Evolutionary conservation across 2,113 vertebrate genomes (phyloP).

Genomic region (Sander vitreus): DNA sequence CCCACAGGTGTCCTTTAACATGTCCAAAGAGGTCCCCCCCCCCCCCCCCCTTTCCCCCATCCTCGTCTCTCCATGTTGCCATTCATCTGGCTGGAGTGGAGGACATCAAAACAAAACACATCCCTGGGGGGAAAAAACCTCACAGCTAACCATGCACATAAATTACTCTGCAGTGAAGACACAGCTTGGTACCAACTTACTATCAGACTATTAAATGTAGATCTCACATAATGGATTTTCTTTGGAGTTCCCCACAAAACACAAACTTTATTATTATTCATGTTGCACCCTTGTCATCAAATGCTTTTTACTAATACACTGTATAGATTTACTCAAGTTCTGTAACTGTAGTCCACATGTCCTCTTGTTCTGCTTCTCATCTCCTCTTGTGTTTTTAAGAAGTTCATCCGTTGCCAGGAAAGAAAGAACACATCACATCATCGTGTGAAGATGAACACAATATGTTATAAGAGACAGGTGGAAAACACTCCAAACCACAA

Average conservation of each 20-base stretch:
- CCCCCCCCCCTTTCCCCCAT: constrained; percentile 7
- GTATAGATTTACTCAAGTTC: constrained; percentile 13
- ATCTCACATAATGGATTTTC: constrained; percentile 2
- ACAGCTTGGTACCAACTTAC: constrained; percentile 52
- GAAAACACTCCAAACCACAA: constrained; percentile 53
- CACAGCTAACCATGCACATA: constrained; percentile 61
- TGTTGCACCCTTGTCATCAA: not conserved
- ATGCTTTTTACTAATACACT: not conserved
- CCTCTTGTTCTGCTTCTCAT: constrained; percentile 20
- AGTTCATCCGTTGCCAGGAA: constrained; percentile 35
- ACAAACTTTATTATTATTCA: not conserved
- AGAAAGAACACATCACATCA: constrained; percentile 33
- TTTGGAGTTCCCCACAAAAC: not conserved
- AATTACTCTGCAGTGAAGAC: constrained; percentile 59
- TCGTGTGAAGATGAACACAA: constrained; percentile 33
- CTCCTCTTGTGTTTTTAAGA: constrained; percentile 8
- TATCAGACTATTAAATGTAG: constrained; percentile 37
- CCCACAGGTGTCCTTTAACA: constrained; percentile 82
- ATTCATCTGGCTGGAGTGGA: constrained; percentile 73
- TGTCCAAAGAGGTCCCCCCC: constrained; percentile 56
- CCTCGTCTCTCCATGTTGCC: constrained; percentile 70
- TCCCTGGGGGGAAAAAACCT: constrained; percentile 57
- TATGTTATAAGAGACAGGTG: constrained; percentile 50
- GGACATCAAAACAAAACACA: constrained; percentile 80
- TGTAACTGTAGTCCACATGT: constrained; percentile 8